phyloP scores from a whole-genome alignment of 1,140 invertebrate genomes.

The Drosophila trapezifrons region DNA sequence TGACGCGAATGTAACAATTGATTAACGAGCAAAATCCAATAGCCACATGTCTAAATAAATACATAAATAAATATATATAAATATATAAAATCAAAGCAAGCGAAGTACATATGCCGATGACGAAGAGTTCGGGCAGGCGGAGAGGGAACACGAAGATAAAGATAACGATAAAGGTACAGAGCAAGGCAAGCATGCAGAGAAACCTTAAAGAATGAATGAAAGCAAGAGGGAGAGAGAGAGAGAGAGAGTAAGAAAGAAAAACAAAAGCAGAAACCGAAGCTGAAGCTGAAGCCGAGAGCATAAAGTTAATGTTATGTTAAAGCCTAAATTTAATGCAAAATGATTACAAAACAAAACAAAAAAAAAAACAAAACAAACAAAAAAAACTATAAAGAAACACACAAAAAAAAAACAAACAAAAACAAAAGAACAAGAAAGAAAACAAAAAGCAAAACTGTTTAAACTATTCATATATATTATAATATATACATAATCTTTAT shows the following conservation, averaged over 20 bases:
- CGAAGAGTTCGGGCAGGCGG: background rate
- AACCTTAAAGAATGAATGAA: conserved; percentile 10
- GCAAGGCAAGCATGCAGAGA: background rate
- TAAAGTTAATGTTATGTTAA: conserved; percentile 73
- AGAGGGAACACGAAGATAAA: conserved; percentile 9
- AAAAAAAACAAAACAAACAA: conserved; percentile 9
- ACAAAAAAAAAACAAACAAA: conserved; percentile 12
- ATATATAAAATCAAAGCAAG: conserved; percentile 14
- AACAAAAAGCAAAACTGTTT: conserved; percentile 44
- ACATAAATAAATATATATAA: conserved; percentile 1
- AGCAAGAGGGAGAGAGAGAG: conserved; percentile 17
- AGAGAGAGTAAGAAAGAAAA: conserved; percentile 25
- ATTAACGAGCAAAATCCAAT: conserved; percentile 8
- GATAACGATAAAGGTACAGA: conserved; percentile 7
- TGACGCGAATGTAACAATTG: background rate
- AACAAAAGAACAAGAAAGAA: conserved; percentile 27
- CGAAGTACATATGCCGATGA: conserved; percentile 9
- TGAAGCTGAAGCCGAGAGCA: conserved; percentile 41
- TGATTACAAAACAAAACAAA: conserved; percentile 18
- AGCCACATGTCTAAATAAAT: conserved; percentile 23
- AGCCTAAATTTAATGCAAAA: conserved; percentile 46
- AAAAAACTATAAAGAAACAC: conserved; percentile 2
- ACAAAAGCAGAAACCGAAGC: conserved; percentile 20
- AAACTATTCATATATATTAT: conserved; percentile 52
- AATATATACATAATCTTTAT: conserved; percentile 58